Base-by-base conservation (phyloP, 64 coral and sea anemone genomes). In the Montipora capricornis region DNA sequence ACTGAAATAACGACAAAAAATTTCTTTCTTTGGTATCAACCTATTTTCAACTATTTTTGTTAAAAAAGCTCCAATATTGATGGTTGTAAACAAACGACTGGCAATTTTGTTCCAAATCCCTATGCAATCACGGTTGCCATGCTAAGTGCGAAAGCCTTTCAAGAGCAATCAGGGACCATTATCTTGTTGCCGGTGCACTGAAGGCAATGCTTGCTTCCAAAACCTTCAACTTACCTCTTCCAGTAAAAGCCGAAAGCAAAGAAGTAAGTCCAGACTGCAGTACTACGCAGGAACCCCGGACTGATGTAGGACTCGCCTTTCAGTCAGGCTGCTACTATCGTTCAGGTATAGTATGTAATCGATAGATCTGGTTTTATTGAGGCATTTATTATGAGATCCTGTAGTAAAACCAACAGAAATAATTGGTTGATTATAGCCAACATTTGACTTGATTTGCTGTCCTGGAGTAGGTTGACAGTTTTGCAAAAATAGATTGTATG, bases 81-180 rank as follows among this genome's bases (percentile, higher is more conserved):
- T 67, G 0, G 12, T 17, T n/a, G 16, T 67, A 67, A 67, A 17
- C 62, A 67, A 9, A 67, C 7, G 62, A 67, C 12, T 67, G 16
- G 62, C 62, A 67, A 67, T 13, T 67, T 67, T 67, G 62, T 67
- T 67, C 62, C 11, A 67, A 67, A 13, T 67, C 12, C 62, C 62
- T 67, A 67, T 67, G 62, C 62, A 67, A 67, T 67, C 62, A 67
- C 76, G 4, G 26, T 53, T 19, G 69, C 75, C 70, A 89, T 89
- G 87, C 51, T 89, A 46, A 89, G 45, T 89, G 87, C 69, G 15
- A 76, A 89, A 57, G 87, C 11, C 22, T 89, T 89, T 44, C 71
- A 26, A 89, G 87, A 55, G 87, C 87, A 47, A 50, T 75, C 3
- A 89, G 87, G 48, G 87, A 70, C 24, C 87, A 89, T 76, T 89